These are phyloP conservation scores for Caenorhabditis virilis DNA, from an alignment of 2,888 invertebrate genomes.

Conservation along the genomic window DNA sequence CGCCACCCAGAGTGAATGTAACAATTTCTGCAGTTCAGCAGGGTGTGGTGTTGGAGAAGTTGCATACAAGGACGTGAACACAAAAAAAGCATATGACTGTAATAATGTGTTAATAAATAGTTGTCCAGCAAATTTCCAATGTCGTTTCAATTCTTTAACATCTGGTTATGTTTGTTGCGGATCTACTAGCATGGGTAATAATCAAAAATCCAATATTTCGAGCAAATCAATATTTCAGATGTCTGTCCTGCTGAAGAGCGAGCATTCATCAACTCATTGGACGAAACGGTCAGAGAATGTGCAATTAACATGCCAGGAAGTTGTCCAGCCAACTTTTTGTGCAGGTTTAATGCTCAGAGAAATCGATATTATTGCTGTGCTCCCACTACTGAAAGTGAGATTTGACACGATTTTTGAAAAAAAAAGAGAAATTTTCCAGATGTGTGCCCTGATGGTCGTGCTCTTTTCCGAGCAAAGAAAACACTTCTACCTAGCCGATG, in stretches of 20 bases:
- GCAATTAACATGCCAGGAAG: slow-evolving; percentile 61
- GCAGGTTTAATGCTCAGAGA: slow-evolving; percentile 56
- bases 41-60: slow-evolving; percentile 64
- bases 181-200: slow-evolving; percentile 51
- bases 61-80: slow-evolving; percentile 61
- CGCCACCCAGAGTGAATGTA: slow-evolving; percentile 54
- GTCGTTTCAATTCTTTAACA: slow-evolving; percentile 57
- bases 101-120: slow-evolving; percentile 52
- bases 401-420: neutral
- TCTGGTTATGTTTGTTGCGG: slow-evolving; percentile 64
- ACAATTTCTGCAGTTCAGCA: slow-evolving; percentile 63
- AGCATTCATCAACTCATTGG: slow-evolving; percentile 53
- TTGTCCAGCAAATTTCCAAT: slow-evolving; percentile 63
- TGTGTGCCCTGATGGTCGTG: slow-evolving; percentile 62
- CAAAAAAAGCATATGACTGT: slow-evolving; percentile 50
- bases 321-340: slow-evolving; percentile 62
- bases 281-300: slow-evolving; percentile 62
- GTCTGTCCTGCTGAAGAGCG: slow-evolving; percentile 54
- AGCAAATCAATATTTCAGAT: slow-evolving; percentile 39
- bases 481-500: slow-evolving; percentile 58
- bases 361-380: slow-evolving; percentile 66
- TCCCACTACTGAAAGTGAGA: slow-evolving; percentile 57
- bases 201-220: too few relatives aligned
- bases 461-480: slow-evolving; percentile 54
- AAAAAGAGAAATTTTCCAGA: slow-evolving; percentile 16